A percentile compares a stretch with the other conserved stretches of the same genome.
Conservation (phyloP, 2,797 vertebrate species). For the Bradypodion ventrale region DNA sequence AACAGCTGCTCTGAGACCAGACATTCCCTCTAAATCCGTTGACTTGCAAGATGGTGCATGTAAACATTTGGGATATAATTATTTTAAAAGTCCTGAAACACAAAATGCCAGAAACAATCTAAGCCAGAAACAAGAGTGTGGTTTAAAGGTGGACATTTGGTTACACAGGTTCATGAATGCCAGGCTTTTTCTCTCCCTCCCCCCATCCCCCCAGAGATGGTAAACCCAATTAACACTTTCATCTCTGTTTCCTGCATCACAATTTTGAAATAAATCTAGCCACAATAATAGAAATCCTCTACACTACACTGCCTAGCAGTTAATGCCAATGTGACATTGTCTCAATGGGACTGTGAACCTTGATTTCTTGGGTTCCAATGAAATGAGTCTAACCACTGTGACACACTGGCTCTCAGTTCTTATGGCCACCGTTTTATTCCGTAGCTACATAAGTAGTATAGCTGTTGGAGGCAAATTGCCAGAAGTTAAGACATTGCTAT, state of each 20-base stretch:
- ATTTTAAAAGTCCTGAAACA: constrained; percentile 18
- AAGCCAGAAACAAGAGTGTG: constrained; percentile 25
- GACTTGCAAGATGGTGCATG: constrained; percentile 52
- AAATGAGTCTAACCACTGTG: too few relatives aligned
- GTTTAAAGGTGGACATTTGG: constrained; percentile 36
- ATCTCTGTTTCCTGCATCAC: constrained; percentile 11
- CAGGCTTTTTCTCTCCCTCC: too few relatives aligned
- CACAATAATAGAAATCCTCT: background rate
- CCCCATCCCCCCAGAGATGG: background rate
- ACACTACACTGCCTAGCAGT: background rate
- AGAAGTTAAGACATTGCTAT: too few relatives aligned
- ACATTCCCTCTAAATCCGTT: constrained; percentile 49
- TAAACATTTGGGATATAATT: constrained; percentile 43
- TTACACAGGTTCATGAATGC: background rate
- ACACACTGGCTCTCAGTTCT: too few relatives aligned
- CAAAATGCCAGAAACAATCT: constrained; percentile 26
- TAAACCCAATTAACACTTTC: constrained; percentile 2
- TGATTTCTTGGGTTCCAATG: too few relatives aligned
- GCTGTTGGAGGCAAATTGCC: too few relatives aligned
- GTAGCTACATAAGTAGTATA: too few relatives aligned
- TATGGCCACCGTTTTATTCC: too few relatives aligned
- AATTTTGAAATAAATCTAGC: constrained; percentile 12
- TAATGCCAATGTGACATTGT: background rate
- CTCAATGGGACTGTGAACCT: too few relatives aligned
- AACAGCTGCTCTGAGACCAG: constrained; percentile 63